Evolutionary conservation across 2,888 invertebrate species (phyloP), one percentile per base, ranked within the genome.

Genomic region (Spodoptera picta): DNA sequence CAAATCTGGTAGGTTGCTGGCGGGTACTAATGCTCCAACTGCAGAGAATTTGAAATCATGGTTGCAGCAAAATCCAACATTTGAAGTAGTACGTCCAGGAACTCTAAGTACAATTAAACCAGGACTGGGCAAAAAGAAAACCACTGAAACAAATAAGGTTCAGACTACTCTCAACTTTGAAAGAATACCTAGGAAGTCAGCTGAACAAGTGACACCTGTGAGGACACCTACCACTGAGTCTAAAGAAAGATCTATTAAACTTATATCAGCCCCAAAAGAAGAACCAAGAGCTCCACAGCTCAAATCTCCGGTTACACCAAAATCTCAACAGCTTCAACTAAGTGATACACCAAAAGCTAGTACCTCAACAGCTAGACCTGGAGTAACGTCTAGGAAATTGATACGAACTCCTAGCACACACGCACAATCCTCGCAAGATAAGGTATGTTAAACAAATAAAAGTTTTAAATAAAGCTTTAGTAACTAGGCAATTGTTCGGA

Each of bases 11-110:
- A 96, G 96, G 79, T 90, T 96, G 83, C 90, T 97, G 73, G 95
- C 96, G 64, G 98, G 98, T 10, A 95, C 96, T n/a, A 96, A 96
- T 85, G 98, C 98, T 45, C 99, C 99, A 0, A 97, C 97, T 9
- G 96, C 97, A 43, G 95, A 96, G 24, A 97, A 97, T 84, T 94
- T 99, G 43, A 97, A 97, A 81, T 95, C 96, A 27, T 99, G 98
- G 98, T 93, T 99, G 10, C 96, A 97, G 85, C 96, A 97, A 77
- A 97, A 99, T 94, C 98, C 98, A 3, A 97, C 97, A 0, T 98
- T 96, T 89, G 98, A 98, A 94, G 97, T 98, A 0, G 96, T 98
- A 5, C 95, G 96, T 67, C 96, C 96, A 0, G 96, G 95, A n/a
- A 95, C 95, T 42, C 80, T 92, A 0, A 95, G 94, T 78, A 92